Base-by-base conservation (phyloP, 2,113 vertebrate species). In the Cyanoderma ruficeps region DNA sequence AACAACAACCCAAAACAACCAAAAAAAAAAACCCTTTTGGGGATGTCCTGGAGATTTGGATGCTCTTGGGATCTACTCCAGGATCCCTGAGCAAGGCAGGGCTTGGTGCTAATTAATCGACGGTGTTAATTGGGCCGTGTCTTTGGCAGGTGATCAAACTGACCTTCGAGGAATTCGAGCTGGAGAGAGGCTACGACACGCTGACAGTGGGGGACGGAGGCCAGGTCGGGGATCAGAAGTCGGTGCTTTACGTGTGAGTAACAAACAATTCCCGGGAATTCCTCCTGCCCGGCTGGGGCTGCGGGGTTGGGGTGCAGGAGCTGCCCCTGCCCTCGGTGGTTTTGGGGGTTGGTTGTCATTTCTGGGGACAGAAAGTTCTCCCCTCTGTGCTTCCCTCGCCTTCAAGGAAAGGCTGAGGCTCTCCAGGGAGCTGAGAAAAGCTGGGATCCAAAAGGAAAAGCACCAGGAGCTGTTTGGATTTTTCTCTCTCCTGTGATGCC, bases 141-240 rank as follows among this genome's bases (percentile, higher is more conserved):
- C 78, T 85, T 90, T 91, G 91, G 85, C 91, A 99, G 99, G 99
- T 99, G 96, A 99, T 99, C 98, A 99, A 99, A 96, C 98, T 99
- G 79, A 99, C 98, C 92, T 99, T 99, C 95, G 99, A 99, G 97
- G 99, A 99, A 75, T 99, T 99, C 94, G 99, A 99, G 96, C 97
- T 99, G 97, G 99, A 99, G 95, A 98, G 99, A 86, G 99, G 99
- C 91, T 99, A 99, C n/a, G 99, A 99, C 98, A 99, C 99, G 2
- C 97, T 99, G 91, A 99, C 99, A 0, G 98, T 99, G 31, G 99
- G 99, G 68, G 99, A 99, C 7, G 99, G 99, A 16, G 98, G 99
- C 30, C 97, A 99, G 95, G 98, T 99, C 9, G 99, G 99, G 35
- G 99, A 99, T 95, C 99, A 99, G 98, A 99, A 99, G 96, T 99